Conservation (phyloP, 92 coral and sea anemone species). For the Palythoa heliodiscus region DNA sequence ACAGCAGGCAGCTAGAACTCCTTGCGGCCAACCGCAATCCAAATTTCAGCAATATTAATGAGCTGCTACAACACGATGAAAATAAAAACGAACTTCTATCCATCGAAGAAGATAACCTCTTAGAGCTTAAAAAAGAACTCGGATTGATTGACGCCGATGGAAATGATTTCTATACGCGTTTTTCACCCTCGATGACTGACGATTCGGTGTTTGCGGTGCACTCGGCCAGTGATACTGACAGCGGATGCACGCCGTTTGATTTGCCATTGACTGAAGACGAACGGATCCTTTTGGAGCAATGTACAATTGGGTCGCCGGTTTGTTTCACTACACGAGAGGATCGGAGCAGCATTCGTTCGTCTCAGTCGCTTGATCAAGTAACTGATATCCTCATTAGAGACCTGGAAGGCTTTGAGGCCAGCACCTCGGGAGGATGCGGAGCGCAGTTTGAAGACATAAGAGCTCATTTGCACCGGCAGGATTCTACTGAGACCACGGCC, state of each 20-base stretch:
- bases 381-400: conserved; percentile 83
- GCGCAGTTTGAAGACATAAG: background rate
- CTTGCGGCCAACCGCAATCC: conserved; percentile 26
- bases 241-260: conserved; percentile 75
- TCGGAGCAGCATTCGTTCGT: conserved; percentile 67
- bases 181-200: conserved; percentile 42
- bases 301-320: conserved; percentile 73
- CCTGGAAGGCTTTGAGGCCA: conserved; percentile 61
- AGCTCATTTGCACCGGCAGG: background rate
- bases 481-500: background rate
- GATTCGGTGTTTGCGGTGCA: conserved; percentile 31
- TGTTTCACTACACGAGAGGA: conserved; percentile 46
- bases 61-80: conserved; percentile 42
- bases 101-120: conserved; percentile 74
- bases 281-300: conserved; percentile 72
- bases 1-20: background rate
- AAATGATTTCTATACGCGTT: conserved; percentile 49
- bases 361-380: conserved; percentile 77
- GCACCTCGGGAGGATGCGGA: background rate
- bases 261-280: conserved; percentile 82
- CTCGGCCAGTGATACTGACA: conserved; percentile 45
- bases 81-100: conserved; percentile 52
- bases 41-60: conserved; percentile 40
- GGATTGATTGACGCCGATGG: conserved; percentile 68
- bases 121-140: conserved; percentile 77